Evolutionary conservation across 30 jellyfish, hydroid and myxozoan species (phyloP), one percentile per base, ranked within the genome.

Genomic region (Sanderia malayensis): DNA sequence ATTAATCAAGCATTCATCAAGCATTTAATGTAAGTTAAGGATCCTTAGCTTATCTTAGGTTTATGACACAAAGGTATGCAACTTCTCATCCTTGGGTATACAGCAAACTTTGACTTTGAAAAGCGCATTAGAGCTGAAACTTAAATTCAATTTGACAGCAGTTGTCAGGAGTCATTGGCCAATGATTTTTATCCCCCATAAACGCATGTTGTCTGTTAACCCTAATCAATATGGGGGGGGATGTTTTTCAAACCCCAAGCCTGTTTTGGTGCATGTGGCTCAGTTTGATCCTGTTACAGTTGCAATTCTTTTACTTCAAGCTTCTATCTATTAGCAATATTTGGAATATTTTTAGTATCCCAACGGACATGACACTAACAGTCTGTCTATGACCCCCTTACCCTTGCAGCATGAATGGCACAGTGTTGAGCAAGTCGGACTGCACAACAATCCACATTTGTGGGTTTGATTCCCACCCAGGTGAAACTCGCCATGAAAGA

Each of bases 381-480:
- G 52, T 37, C 52, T 37, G 52, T 37, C 52, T 37, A 37, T 37
- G 52, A 37, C 13, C 52, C 52, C 52, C n/a, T 37, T 37, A 37
- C 52, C 52, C 52, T 37, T 37, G 52, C 52, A 37, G 52, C 52
- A 13, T 4, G 52, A 37, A 37, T 37, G 13, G 52, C 52, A 37
- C 52, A 37, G 52, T 37, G 52, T 37, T 37, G 52, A 37, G 13
- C 52, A 37, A 37, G 52, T 37, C 52, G 52, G 52, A 37, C 52
- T 37, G 52, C 52, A 37, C 52, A 37, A 37, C 52, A 37, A 37
- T 37, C 52, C 52, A 37, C 52, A 37, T 37, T 37, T 37, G 52
- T 37, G 52, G 52, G 52, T 37, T 37, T 37, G 52, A 37, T 37
- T 37, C 52, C 52, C 52, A 37, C 52, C 52, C 52, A 37, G 52